Percentiles rank a stretch among this genome's conserved stretches.
These are phyloP conservation scores for Hydropotes inermis DNA, from an alignment of 2,113 vertebrate species.

Conservation along the genomic window DNA sequence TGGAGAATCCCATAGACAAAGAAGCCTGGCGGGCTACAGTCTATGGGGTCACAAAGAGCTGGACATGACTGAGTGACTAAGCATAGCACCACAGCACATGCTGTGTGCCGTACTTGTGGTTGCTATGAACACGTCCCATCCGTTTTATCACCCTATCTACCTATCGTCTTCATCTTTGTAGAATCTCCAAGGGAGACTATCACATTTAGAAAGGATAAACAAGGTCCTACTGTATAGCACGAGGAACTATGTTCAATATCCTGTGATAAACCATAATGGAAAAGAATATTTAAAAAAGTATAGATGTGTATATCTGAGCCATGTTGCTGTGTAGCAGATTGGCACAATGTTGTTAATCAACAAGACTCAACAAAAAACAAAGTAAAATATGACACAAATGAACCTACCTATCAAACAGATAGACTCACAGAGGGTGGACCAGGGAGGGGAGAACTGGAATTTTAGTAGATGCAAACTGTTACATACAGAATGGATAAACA, in stretches of 20 bases:
- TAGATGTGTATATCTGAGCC: background rate
- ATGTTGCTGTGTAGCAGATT: background rate
- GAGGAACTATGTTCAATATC: background rate
- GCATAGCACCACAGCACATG: background rate
- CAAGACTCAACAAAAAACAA: background rate
- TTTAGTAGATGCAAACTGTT: background rate
- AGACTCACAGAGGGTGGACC: background rate
- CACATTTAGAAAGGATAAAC: background rate
- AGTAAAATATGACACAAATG: fast-evolving
- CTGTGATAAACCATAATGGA: background rate
- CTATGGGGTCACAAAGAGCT: background rate
- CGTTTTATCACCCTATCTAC: background rate
- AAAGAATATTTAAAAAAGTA: background rate
- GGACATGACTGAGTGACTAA: fast-evolving
- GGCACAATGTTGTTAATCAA: background rate
- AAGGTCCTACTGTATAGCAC: background rate
- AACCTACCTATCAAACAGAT: background rate
- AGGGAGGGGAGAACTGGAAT: background rate
- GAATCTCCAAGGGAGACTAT: background rate
- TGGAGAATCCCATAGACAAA: background rate
- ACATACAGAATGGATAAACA: background rate
- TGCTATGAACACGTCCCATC: background rate
- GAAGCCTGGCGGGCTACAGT: background rate
- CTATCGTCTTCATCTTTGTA: background rate
- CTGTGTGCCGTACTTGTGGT: background rate